Base-by-base conservation (phyloP, 2,113 vertebrate genomes). In the Heterotis niloticus region DNA sequence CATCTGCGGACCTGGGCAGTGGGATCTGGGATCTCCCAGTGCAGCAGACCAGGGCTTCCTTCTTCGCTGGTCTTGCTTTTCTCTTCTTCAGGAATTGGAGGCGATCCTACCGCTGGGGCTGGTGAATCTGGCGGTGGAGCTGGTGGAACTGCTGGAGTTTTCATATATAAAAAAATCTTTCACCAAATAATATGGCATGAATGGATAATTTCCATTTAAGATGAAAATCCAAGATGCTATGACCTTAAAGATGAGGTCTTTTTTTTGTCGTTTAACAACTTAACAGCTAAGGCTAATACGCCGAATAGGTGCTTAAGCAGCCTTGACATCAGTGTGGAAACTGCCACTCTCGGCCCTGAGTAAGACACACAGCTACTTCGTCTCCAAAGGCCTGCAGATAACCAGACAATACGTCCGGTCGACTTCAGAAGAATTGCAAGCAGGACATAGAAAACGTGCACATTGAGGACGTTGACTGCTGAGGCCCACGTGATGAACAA, bases 11-110 rank as follows among this genome's bases (percentile, higher is more conserved):
- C 88, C 10, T 86, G 83, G 78, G 86, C 87, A 68, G 82, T 82
- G 64, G 90, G 83, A 77, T 92, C 90, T 87, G 90, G 86, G 79
- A 91, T 80, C 85, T 91, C 87, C 84, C 89, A 92, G 81, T 88
- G 81, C 85, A 93, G 87, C 83, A 89, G 82, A 88, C 93, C 85
- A 75, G 76, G 81, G 83, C 86, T 81, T 65, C 89, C 88, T 79
- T 83, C 90, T 84, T 92, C 72, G 68, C 68, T 74, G 66, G 66
- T 23, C 51, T 81, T 77, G 69, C 44, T 77, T 28, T 44, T 52
- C 69, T 81, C 79, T 52, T 24, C 73, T 59, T 81, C 79, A 26
- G 79, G 73, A 59, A 59, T 18, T 29, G 74, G 24, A 56, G 64
- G 17, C 0, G 77, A 77, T 52, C 29, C 69, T 64, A 44, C 65